phyloP scores from a whole-genome alignment of 2,113 vertebrate genomes.

The Fregata magnificens region DNA sequence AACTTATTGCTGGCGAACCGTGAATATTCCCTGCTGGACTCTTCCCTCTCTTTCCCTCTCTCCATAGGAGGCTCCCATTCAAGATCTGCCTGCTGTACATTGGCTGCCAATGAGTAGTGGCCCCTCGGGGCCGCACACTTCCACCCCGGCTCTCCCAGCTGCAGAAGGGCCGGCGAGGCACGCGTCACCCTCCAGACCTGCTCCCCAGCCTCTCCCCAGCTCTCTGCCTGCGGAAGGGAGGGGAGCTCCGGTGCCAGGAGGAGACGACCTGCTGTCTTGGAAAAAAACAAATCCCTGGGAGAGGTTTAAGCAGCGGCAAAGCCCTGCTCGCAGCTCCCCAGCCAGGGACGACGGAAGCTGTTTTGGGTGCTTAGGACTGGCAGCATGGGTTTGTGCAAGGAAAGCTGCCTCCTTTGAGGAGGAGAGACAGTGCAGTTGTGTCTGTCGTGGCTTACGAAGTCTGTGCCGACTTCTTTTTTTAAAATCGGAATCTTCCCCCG shows the following conservation, averaged over 20 bases:
- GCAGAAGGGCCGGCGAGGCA: neutral
- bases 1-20: neutral
- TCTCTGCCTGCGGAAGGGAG: neutral
- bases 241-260: neutral
- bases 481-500: neutral
- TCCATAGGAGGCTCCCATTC: neutral
- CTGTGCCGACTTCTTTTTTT: neutral
- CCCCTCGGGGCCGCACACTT: rapidly evolving
- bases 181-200: neutral
- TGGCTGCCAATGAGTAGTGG: neutral
- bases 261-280: neutral
- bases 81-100: neutral
- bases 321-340: neutral
- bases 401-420: neutral
- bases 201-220: neutral
- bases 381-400: neutral
- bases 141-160: neutral
- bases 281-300: neutral
- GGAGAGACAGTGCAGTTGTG: neutral
- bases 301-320: neutral
- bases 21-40: neutral
- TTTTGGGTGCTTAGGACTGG: neutral
- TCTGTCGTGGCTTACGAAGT: neutral
- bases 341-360: neutral
- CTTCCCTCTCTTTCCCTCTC: neutral